Conservation (phyloP, 2,113 vertebrate genomes). For the Zosterops lateralis region DNA sequence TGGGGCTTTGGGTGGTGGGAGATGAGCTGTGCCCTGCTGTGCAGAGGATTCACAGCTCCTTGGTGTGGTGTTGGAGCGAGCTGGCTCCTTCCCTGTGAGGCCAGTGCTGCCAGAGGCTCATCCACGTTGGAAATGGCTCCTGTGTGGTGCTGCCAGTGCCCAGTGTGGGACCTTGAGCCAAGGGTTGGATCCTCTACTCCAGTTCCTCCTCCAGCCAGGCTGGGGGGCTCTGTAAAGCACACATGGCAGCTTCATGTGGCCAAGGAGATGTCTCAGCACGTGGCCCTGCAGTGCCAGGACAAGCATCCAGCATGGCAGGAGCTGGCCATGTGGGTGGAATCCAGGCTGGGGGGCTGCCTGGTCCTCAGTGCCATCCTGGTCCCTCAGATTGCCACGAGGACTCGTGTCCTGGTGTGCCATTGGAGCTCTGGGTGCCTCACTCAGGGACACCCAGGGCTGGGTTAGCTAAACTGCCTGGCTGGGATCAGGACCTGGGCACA, state of each 20-base stretch:
- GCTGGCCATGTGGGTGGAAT: fast-evolving
- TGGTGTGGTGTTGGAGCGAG: fast-evolving
- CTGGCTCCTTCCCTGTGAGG: neutral
- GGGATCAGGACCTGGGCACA: fast-evolving
- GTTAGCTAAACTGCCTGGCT: neutral
- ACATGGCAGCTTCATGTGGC: neutral
- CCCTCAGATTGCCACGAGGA: neutral
- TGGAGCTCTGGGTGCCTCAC: neutral
- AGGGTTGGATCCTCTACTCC: neutral
- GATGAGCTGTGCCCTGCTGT: fast-evolving
- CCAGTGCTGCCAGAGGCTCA: fast-evolving
- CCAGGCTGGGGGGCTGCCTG: neutral
- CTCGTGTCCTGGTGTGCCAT: fast-evolving
- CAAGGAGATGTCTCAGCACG: fast-evolving
- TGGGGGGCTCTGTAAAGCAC: neutral
- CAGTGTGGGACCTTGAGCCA: fast-evolving
- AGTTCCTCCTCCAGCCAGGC: fast-evolving
- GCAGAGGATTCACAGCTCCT: neutral
- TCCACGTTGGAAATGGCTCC: neutral
- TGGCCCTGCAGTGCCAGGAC: fast-evolving
- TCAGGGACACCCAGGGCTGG: fast-evolving
- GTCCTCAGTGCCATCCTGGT: neutral
- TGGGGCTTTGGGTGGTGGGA: fast-evolving
- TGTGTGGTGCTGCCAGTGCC: fast-evolving
- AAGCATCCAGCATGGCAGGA: fast-evolving